Conservation (phyloP, 1,140 invertebrate genomes). For the Aphelenchoides avenae region DNA sequence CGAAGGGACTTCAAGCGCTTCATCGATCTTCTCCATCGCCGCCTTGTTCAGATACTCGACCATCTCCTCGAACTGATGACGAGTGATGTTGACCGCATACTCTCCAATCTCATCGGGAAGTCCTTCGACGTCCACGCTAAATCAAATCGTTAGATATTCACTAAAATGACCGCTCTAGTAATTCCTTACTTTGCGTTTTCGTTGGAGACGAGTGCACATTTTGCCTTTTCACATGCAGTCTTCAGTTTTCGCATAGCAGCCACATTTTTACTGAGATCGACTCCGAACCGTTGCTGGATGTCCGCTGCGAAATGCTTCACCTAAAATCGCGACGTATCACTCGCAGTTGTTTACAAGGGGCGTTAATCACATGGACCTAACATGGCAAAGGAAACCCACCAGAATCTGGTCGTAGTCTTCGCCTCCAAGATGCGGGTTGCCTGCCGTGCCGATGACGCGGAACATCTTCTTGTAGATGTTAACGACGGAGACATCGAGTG, state of each 20-base stretch:
- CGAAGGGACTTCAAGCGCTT: no score
- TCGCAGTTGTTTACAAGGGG: no score
- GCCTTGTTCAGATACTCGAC: slow-evolving; percentile 90
- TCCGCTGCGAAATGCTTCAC: slow-evolving; percentile 91
- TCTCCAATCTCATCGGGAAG: slow-evolving; percentile 91
- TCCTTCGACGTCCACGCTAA: slow-evolving; percentile 86
- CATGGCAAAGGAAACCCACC: no score
- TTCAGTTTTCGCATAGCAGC: slow-evolving; percentile 80
- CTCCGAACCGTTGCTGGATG: slow-evolving; percentile 93
- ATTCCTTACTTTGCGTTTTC: slow-evolving; percentile 72
- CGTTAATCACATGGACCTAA: no score
- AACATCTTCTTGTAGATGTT: slow-evolving; percentile 96
- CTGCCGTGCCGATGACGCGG: slow-evolving; percentile 93
- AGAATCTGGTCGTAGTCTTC: slow-evolving; percentile 94
- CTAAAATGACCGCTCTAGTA: not conserved
- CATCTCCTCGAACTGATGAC: slow-evolving; percentile 87
- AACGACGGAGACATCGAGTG: slow-evolving; percentile 90
- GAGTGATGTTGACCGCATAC: slow-evolving; percentile 82
- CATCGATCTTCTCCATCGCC: slow-evolving; percentile 88
- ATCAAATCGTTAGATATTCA: slow-evolving; percentile 19
- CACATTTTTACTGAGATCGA: slow-evolving; percentile 81
- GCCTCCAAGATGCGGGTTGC: slow-evolving; percentile 88
- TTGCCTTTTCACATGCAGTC: slow-evolving; percentile 88
- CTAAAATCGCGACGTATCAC: slow-evolving; percentile 64
- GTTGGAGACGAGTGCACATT: slow-evolving; percentile 84